These are phyloP conservation scores for Stegophylla sp. DNA, from an alignment of 2,888 invertebrate genomes.

Conservation along the genomic window DNA sequence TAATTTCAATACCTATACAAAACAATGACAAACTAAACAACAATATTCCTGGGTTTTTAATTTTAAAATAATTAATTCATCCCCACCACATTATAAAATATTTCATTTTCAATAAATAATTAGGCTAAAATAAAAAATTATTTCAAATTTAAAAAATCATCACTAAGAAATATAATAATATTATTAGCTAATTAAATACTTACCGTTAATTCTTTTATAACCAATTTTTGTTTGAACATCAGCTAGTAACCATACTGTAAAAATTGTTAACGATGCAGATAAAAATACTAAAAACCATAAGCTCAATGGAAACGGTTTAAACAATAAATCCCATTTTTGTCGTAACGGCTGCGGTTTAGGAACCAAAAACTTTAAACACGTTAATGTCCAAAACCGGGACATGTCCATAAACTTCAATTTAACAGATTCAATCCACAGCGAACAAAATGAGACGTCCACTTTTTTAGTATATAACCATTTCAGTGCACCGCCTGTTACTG, in stretches of 20 bases:
- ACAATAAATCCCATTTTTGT: constrained; percentile 59
- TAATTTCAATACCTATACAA: too few species aligned
- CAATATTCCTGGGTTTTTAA: too few species aligned
- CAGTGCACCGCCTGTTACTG: constrained; percentile 57
- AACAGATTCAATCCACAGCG: constrained; percentile 59
- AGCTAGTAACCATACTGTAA: constrained; percentile 29
- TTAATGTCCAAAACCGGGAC: constrained; percentile 58
- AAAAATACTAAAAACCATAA: constrained; percentile 59
- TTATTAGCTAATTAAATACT: background rate
- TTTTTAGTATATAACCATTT: constrained; percentile 31
- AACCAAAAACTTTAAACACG: constrained; percentile 60
- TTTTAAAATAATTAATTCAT: too few species aligned
- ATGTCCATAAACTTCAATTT: constrained; percentile 53
- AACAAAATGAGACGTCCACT: constrained; percentile 60
- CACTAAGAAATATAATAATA: background rate
- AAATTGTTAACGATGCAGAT: constrained; percentile 17
- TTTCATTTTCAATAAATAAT: too few species aligned
- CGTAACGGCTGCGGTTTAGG: constrained; percentile 58
- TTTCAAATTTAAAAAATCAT: too few species aligned
- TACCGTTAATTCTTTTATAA: constrained; percentile 16
- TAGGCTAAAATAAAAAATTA: too few species aligned
- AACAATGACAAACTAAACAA: too few species aligned
- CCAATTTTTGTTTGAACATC: constrained; percentile 41
- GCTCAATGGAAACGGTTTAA: constrained; percentile 58
- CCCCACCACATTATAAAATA: too few species aligned